Evolutionary conservation across 2,113 vertebrate species (phyloP).

Genomic region (Parus major): DNA sequence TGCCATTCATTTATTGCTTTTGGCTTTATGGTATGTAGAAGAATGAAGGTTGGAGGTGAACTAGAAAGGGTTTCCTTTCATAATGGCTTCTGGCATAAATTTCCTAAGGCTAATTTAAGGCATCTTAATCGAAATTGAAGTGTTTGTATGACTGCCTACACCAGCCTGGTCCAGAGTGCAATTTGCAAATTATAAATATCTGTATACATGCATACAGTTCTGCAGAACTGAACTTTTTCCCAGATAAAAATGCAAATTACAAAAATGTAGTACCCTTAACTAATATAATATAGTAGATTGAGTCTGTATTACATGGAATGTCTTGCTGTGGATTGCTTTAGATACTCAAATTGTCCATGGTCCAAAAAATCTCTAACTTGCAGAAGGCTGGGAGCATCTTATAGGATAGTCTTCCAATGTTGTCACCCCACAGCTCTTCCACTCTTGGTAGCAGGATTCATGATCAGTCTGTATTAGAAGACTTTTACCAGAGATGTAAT

Average conservation of each 20-base stretch:
- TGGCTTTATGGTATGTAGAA: not conserved
- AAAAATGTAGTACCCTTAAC: not conserved
- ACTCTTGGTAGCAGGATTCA: not conserved
- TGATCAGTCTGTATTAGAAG: not conserved
- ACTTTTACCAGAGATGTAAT: not conserved
- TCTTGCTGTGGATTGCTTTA: not conserved
- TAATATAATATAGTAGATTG: not conserved
- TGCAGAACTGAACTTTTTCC: not conserved
- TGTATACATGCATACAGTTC: not conserved
- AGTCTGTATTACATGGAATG: not conserved
- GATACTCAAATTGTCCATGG: not conserved
- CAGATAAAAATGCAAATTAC: not conserved
- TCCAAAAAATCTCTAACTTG: not conserved
- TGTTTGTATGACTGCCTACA: not conserved
- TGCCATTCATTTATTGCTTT: not conserved
- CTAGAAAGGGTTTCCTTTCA: not conserved
- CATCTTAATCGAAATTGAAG: not conserved
- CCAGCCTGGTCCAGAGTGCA: not conserved
- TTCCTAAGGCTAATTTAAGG: not conserved
- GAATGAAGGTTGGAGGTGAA: not conserved
- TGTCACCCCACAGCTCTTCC: not conserved
- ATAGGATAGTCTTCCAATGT: not conserved
- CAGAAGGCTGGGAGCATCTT: not conserved
- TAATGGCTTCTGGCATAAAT: not conserved
- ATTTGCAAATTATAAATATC: not conserved